phyloP scores from a whole-genome alignment of 2,113 vertebrate species.

The Cephalopterus ornatus region DNA sequence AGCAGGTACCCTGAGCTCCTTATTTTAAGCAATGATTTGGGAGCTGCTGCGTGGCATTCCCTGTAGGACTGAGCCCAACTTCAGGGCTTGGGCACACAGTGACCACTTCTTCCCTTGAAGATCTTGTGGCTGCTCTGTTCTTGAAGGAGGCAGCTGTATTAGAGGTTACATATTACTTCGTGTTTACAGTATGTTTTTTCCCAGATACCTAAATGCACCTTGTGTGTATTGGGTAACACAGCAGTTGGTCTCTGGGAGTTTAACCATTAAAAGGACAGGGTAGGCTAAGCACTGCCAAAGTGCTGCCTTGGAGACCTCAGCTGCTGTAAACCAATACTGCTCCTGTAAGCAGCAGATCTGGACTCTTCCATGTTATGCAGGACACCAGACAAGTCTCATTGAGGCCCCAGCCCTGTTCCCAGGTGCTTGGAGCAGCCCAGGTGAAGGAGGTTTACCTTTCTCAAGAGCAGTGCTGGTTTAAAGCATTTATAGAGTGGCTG shows the following conservation, averaged over 20 bases:
- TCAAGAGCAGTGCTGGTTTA: not conserved
- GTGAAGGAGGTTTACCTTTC: not conserved
- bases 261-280: not conserved
- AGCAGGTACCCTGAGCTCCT: not conserved
- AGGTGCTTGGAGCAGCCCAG: not conserved
- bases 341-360: not conserved
- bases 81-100: not conserved
- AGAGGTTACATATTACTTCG: not conserved
- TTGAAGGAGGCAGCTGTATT: not conserved
- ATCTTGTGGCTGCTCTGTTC: not conserved
- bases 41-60: not conserved
- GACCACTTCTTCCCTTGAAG: not conserved
- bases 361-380: not conserved
- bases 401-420: not conserved
- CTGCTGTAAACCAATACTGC: not conserved
- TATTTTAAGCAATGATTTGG: not conserved
- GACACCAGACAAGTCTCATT: not conserved
- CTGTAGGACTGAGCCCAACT: not conserved
- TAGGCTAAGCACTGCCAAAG: not conserved
- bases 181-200: not conserved
- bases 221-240: not conserved
- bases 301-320: not conserved
- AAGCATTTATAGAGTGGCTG: not conserved
- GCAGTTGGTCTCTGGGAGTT: not conserved
- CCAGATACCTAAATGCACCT: not conserved